phyloP scores from a whole-genome alignment of 2,888 invertebrate genomes.

The Elysia crispata region DNA sequence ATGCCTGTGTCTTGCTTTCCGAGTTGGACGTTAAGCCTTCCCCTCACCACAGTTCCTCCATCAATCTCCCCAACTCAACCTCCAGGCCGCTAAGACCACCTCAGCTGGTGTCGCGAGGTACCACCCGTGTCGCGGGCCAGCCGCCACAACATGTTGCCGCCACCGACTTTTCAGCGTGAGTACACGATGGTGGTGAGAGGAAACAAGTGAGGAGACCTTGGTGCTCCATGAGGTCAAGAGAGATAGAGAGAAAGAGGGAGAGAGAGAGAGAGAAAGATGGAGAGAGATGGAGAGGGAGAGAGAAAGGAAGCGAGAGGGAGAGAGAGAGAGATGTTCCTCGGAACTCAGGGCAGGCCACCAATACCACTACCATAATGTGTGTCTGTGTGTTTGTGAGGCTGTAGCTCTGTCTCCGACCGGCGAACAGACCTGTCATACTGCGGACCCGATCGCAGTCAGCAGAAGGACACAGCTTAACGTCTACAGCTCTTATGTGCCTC shows the following conservation, averaged over 20 bases:
- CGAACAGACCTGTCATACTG: background rate
- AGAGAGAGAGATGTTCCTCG: background rate
- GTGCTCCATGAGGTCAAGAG: too few species aligned
- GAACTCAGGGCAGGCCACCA: background rate
- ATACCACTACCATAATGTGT: background rate
- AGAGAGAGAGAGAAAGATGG: background rate
- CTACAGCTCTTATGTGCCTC: background rate
- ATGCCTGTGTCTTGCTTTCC: too few species aligned
- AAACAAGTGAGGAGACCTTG: too few species aligned
- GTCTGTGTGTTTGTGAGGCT: background rate
- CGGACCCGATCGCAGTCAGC: background rate
- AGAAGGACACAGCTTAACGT: background rate
- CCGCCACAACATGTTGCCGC: too few species aligned
- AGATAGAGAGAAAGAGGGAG: background rate
- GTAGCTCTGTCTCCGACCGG: background rate
- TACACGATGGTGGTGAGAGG: too few species aligned
- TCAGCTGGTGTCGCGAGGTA: too few species aligned
- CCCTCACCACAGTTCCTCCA: too few species aligned
- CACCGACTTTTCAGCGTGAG: too few species aligned
- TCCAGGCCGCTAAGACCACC: too few species aligned
- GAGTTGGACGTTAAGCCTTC: too few species aligned
- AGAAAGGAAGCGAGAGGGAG: background rate
- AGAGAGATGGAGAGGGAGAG: background rate
- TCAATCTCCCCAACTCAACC: too few species aligned
- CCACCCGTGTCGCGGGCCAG: too few species aligned